Conservation (phyloP, 2,888 invertebrate species). For the Caenorhabditis angaria region DNA sequence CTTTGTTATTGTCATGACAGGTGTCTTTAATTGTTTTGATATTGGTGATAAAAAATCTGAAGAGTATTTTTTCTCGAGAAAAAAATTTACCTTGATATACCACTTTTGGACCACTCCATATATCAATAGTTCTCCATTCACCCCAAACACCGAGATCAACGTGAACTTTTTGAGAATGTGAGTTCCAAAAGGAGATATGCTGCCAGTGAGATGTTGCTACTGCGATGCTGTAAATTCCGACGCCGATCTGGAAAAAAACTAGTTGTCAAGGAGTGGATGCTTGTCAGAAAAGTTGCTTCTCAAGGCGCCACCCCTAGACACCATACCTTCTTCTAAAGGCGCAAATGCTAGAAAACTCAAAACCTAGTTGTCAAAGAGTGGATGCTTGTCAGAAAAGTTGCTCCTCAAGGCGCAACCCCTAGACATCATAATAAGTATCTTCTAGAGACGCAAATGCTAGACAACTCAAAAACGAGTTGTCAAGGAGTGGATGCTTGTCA, state of each 20-base stretch:
- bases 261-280: background rate
- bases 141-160: constrained; percentile 69
- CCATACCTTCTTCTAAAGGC: background rate
- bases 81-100: constrained; percentile 13
- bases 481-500: background rate
- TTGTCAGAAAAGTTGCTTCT: background rate
- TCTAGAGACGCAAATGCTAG: too few relatives aligned
- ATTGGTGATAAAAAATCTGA: too few relatives aligned
- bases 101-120: constrained; percentile 25
- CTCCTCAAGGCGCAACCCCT: too few relatives aligned
- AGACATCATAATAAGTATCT: too few relatives aligned
- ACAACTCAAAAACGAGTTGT: background rate
- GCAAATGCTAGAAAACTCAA: background rate
- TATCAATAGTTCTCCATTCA: constrained; percentile 61
- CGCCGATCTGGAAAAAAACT: constrained; percentile 54
- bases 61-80: background rate
- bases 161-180: constrained; percentile 57
- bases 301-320: background rate
- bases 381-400: background rate
- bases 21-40: too few relatives aligned
- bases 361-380: background rate
- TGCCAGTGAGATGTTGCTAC: constrained; percentile 66
- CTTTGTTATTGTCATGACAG: background rate
- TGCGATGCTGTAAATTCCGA: constrained; percentile 58
- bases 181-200: constrained; percentile 62